Percentiles rank a stretch among this genome's conserved stretches.
Conservation (phyloP, 2,888 invertebrate species). For the Drosophila recens region DNA sequence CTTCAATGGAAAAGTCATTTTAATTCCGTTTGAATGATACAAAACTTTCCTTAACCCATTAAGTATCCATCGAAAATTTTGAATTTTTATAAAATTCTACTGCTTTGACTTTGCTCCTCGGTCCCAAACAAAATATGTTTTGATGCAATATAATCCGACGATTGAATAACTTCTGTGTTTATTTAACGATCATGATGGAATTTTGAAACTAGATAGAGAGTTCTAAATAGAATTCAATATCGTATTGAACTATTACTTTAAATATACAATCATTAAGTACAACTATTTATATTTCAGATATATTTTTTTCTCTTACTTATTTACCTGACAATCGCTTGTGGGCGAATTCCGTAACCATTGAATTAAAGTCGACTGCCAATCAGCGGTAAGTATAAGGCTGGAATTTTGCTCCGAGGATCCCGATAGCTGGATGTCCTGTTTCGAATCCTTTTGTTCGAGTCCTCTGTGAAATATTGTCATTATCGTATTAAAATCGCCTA, state of each 20-base stretch:
- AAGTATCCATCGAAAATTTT: no score
- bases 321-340: background rate
- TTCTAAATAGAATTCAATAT: no score
- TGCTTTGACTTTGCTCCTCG: no score
- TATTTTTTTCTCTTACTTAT: background rate
- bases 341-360: background rate
- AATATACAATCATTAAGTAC: background rate
- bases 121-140: no score
- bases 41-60: no score
- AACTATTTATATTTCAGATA: background rate
- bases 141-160: no score
- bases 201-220: background rate
- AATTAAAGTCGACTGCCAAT: conserved; percentile 5
- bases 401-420: background rate
- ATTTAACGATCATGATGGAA: background rate
- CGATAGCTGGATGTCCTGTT: conserved; percentile 18
- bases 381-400: conserved; percentile 7
- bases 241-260: no score
- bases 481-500: conserved; percentile 71
- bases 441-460: conserved; percentile 32
- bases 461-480: conserved; percentile 75
- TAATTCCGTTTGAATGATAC: no score
- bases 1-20: no score
- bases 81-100: no score
- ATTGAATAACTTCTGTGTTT: background rate